Base-by-base conservation (phyloP, 2,888 invertebrate genomes). In the Drosophila kambysellisi region DNA sequence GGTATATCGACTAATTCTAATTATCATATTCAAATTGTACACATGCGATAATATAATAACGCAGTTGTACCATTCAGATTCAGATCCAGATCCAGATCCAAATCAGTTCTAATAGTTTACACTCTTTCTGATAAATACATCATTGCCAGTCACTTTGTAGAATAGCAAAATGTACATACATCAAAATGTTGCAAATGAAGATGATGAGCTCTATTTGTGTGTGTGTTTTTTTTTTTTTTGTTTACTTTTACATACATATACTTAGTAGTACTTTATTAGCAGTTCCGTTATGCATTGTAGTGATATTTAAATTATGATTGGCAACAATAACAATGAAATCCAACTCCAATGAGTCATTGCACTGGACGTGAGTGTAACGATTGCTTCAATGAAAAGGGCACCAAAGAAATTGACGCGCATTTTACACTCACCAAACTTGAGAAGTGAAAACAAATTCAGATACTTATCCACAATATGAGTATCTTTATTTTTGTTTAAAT, bases 391-490 rank as follows among this genome's bases (percentile, higher is more conserved):
- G 32, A 20, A 12, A 30, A 29, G 17, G 35, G 32, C 50, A 65
- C 50, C 17, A 25, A 50, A 8, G 11, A 6, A 56, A 56, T 56
- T 52, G 56, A 52, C 50, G 59, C 59, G 65, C 20, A 66, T 60
- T 50, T 60, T 71, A 69, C 76, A 79, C 74, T 70, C 70, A 68
- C 48, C 64, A 57, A 74, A 74, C 52, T 37, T 54, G 69, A 73
- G 79, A 82, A 81, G 70, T 79, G 75, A 69, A 70, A 81, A 78
- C 74, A 82, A 82, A 63, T 52, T 37, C 43, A 67, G 74, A 76
- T 79, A 82, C 70, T 61, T 39, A 33, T 43, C 41, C 30, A 51
- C 15, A 20, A n/a, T 33, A 35, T 41, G 56, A 75, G 71, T 78
- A 68, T 69, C 72, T 64, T 51, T 69, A 70, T 64, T 51, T 64